Base-by-base conservation (phyloP, 2,113 vertebrate species). In the Sturnus vulgaris region DNA sequence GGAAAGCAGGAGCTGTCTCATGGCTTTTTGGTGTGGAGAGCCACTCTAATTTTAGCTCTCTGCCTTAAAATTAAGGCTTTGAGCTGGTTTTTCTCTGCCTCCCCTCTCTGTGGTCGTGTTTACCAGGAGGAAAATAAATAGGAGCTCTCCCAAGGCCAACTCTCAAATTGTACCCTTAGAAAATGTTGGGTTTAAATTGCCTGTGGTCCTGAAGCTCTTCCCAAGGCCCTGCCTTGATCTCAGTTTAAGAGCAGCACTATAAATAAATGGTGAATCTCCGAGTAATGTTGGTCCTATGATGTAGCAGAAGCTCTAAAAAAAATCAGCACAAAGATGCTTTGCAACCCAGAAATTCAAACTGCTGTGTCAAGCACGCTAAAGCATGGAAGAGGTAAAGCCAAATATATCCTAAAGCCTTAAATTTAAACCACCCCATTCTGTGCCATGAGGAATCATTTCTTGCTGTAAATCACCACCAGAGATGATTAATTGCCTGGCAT, bases 401-500 rank as follows among this genome's bases (percentile, higher is more conserved):
- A 68, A 39, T 4, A 12, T 31, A 42, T 60, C n/a, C 39, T 23
- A 9, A 28, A 89, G 92, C 68, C 28, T 90, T 35, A 6, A 14
- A 27, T 83, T 73, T 42, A 84, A 89, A 56, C 63, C 82, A 35
- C 25, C 69, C 79, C 64, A 2, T 68, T 81, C 57, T 59, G 59
- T 82, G 82, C 90, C 40, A 25, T 1, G 65, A 86, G 64, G 81
- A 87, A 71, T 59, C 81, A 77, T 66, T 85, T 87, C 42, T 52
- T 40, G 52, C 63, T 7, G 15, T 44, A 64, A 96, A 84, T 88
- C 91, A 82, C 49, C 76, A 69, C 40, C 17, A 69, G 50, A 63
- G 49, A 19, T 94, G 86, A 97, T 95, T 65, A 95, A 97, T 94
- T 95, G 94, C 86, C 56, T 76, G 78, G 79, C 76, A 92, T 96